Conservation (phyloP, 2,888 invertebrate genomes). For the Oxystoma pomonae region DNA sequence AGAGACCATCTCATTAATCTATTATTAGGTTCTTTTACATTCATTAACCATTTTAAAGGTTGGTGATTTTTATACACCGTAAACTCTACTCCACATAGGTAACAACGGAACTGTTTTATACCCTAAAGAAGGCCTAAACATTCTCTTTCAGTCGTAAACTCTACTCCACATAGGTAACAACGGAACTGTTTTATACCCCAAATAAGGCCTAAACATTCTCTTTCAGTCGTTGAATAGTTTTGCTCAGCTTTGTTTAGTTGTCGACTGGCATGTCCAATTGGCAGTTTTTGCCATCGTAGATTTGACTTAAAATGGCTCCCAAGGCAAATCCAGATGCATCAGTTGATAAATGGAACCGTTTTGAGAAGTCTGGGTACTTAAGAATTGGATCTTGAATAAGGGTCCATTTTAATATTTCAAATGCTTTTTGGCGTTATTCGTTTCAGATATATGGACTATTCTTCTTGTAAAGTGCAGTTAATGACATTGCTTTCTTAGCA, state of each 20-base stretch:
- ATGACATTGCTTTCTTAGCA: too few relatives aligned
- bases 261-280: slow-evolving; percentile 22
- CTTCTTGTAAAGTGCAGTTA: too few relatives aligned
- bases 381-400: neutral
- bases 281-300: slow-evolving; percentile 13
- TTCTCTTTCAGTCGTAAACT: slow-evolving; percentile 28
- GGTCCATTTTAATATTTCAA: too few relatives aligned
- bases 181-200: slow-evolving; percentile 21
- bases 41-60: too few relatives aligned
- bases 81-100: too few relatives aligned
- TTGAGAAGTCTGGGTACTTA: neutral
- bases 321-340: slow-evolving; percentile 4
- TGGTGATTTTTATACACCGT: too few relatives aligned
- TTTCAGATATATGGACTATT: too few relatives aligned
- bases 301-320: slow-evolving; percentile 27
- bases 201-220: slow-evolving; percentile 22
- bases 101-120: slow-evolving; percentile 17
- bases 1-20: too few relatives aligned
- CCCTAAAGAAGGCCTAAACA: slow-evolving; percentile 21
- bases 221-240: slow-evolving; percentile 23
- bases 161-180: neutral
- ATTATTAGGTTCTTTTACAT: too few relatives aligned
- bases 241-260: slow-evolving; percentile 20
- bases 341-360: neutral
- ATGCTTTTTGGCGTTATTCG: too few relatives aligned